phyloP scores from a whole-genome alignment of 2,113 vertebrate genomes.

The Campylomormyrus tamandua region DNA sequence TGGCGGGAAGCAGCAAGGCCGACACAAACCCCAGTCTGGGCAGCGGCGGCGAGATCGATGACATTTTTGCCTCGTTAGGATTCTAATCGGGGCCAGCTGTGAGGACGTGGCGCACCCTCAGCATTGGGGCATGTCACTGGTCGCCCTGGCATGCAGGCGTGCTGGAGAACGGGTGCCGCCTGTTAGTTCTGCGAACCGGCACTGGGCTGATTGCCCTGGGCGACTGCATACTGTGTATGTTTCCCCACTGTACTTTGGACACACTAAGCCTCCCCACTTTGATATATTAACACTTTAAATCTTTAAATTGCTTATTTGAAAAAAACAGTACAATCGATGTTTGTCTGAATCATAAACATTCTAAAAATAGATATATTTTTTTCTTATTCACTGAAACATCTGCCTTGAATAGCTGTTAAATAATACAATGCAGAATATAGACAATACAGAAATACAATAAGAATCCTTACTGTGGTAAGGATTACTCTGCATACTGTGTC shows the following conservation, averaged over 20 bases:
- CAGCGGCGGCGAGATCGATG: constrained; percentile 53
- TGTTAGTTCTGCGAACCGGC: neutral
- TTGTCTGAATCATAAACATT: neutral
- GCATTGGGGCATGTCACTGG: neutral
- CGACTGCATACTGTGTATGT: neutral
- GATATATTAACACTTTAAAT: neutral
- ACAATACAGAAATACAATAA: neutral
- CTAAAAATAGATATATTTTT: neutral
- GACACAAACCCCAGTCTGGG: neutral
- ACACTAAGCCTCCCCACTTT: neutral
- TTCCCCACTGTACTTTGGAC: neutral
- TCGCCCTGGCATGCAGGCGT: neutral
- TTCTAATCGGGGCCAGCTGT: constrained; percentile 37
- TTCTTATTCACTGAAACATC: neutral
- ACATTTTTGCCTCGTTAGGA: constrained; percentile 57
- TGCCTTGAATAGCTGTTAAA: neutral
- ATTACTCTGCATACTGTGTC: neutral
- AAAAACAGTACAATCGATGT: neutral
- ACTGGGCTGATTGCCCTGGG: neutral
- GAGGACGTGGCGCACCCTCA: too few relatives aligned
- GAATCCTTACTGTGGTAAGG: neutral
- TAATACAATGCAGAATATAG: too few relatives aligned
- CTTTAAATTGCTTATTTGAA: neutral
- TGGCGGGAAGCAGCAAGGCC: neutral
- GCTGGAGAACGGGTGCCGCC: neutral